Base-by-base conservation (phyloP, 2,888 invertebrate genomes). In the Meteorus cinctellus region DNA sequence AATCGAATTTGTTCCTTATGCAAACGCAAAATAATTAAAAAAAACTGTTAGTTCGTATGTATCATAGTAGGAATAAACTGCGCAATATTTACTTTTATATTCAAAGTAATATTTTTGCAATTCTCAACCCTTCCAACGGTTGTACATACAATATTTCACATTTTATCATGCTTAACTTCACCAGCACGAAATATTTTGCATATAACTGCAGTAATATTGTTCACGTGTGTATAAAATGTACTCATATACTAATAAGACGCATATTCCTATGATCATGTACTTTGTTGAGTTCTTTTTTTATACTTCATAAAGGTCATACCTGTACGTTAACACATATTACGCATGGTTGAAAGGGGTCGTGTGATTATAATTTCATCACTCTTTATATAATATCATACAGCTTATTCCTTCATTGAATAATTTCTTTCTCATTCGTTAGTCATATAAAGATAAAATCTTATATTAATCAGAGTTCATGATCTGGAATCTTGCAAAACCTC, bases 341-440 rank as follows among this genome's bases (percentile, higher is more conserved):
- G 83, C 83, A 81, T 81, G 83, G 81, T 66, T 84, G 80, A 80
- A 72, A 83, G 82, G 84, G 84, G 83, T 80, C 77, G 71, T 65
- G 59, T 77, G 77, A 81, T 79, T 79, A 74, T 74, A 60, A 68
- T 55, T 55, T 55, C n/a, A 59, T 73, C 72, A 72, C 72, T 75
- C 48, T 67, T 74, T 45, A 55, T 60, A 14, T 48, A 48, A n/a
- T 55, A 55, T 55, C 5, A 55, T 55, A 55, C 19, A 24, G 4
- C 6, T 55, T 29, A 62, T 62, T 72, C 27, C 19, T 36, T 41
- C 36, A 51, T 68, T 51, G 29, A 19, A 69, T 27, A n/a, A 55
- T 75, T 55, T 63, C 41, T 36, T 55, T 75, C 12, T 55, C 34
- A 1, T 65, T 16, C 59, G 27, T 27, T 45, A 19, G 36, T 16